Percentiles rank a stretch among this genome's conserved stretches.
phyloP scores from a whole-genome alignment of 2,888 invertebrate species.

The Piscicola geometra region DNA sequence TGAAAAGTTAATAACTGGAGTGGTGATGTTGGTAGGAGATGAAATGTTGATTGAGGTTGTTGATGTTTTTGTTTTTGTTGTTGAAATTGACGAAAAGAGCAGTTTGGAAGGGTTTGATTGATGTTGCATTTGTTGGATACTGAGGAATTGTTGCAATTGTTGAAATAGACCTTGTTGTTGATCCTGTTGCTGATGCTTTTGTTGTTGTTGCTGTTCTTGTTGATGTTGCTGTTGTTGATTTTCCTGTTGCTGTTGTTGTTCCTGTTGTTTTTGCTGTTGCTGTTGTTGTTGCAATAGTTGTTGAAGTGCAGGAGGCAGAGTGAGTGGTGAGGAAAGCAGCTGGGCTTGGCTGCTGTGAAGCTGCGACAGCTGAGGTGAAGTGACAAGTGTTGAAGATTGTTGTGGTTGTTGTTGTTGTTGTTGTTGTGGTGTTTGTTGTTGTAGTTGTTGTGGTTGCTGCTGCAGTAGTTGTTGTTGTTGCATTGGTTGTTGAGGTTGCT shows the following conservation, averaged over 20 bases:
- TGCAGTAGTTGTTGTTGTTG: conserved; percentile 19
- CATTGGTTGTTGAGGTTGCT: conserved; percentile 13
- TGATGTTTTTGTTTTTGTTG: conserved; percentile 19
- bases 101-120: background rate
- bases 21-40: background rate
- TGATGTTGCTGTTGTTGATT: conserved; percentile 23
- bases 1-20: conserved; percentile 4
- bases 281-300: conserved; percentile 11
- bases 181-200: background rate
- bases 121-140: conserved; percentile 7
- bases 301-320: conserved; percentile 4
- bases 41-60: background rate
- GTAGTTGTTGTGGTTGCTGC: conserved; percentile 8
- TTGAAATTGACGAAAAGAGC: conserved; percentile 15
- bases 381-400: conserved; percentile 12
- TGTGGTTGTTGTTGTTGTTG: conserved; percentile 23
- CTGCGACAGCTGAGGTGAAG: conserved; percentile 16
- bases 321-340: conserved; percentile 11
- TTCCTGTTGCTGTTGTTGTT: conserved; percentile 21
- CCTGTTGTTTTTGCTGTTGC: background rate
- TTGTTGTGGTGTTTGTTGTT: background rate
- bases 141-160: background rate
- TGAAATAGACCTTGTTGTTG: conserved; percentile 5
- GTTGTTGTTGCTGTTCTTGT: conserved; percentile 21
- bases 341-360: conserved; percentile 17